Percentiles rank a stretch among this genome's conserved stretches.
These are phyloP conservation scores for Agrotis segetum DNA, from an alignment of 2,888 invertebrate genomes.

Conservation along the genomic window DNA sequence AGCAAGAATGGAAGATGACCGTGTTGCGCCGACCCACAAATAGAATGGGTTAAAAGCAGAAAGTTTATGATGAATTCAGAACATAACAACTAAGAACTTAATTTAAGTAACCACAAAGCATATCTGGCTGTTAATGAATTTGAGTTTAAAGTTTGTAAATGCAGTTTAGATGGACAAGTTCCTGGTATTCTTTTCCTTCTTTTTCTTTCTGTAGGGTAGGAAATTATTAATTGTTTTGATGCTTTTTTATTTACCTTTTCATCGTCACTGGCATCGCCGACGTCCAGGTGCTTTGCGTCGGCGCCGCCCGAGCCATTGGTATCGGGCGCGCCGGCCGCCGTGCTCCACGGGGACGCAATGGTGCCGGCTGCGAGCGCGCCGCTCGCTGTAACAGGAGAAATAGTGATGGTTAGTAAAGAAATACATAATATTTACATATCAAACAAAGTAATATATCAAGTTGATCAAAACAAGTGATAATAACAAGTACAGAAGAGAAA, in stretches of 20 bases:
- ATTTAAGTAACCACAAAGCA: too few relatives aligned
- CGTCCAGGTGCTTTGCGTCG: conserved; percentile 97
- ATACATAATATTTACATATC: background rate
- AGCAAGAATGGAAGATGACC: too few relatives aligned
- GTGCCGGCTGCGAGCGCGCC: conserved; percentile 95
- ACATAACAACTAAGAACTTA: too few relatives aligned
- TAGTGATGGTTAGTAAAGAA: background rate
- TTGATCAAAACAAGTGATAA: background rate
- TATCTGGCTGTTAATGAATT: too few relatives aligned
- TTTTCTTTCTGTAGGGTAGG: too few relatives aligned
- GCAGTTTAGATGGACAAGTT: too few relatives aligned
- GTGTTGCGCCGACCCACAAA: too few relatives aligned
- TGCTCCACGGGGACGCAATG: conserved; percentile 99
- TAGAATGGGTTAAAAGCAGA: too few relatives aligned
- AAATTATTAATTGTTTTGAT: background rate
- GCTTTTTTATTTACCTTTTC: conserved; percentile 81
- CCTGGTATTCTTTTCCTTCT: too few relatives aligned
- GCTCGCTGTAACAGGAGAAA: conserved; percentile 84
- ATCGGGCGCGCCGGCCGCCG: conserved; percentile 95
- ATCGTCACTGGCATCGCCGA: conserved; percentile 97
- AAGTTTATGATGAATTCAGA: too few relatives aligned
- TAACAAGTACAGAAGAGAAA: background rate
- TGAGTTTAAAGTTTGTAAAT: too few relatives aligned
- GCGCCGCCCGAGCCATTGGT: conserved; percentile 97
- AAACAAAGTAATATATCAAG: too few relatives aligned